A percentile compares a stretch with the other conserved stretches of the same genome.
These are phyloP conservation scores for Maccullochella peelii DNA, from an alignment of 2,113 vertebrate genomes.

Conservation along the genomic window DNA sequence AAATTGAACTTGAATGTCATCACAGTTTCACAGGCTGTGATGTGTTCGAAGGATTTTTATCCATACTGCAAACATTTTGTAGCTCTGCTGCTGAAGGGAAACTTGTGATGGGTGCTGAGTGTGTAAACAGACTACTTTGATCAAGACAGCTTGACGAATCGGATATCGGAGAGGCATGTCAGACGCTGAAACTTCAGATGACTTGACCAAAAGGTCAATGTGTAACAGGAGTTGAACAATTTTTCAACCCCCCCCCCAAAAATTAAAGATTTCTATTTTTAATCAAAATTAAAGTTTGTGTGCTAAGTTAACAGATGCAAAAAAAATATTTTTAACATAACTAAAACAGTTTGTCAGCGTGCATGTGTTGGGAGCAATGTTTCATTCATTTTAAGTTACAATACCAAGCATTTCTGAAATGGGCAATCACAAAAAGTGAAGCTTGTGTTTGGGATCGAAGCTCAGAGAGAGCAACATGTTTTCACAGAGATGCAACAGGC, in stretches of 20 bases:
- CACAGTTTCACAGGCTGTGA: conserved; percentile 6
- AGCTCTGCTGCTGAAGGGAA: conserved; percentile 7
- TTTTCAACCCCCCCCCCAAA: too few relatives aligned
- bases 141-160: conserved; percentile 37
- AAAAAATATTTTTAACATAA: too few relatives aligned
- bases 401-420: background rate
- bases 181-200: conserved; percentile 1
- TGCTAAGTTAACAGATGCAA: background rate
- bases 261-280: background rate
- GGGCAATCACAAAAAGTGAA: background rate
- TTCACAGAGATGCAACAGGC: background rate
- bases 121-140: conserved; percentile 42
- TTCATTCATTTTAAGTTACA: background rate
- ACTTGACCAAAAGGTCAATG: conserved; percentile 7
- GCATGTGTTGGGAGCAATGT: background rate
- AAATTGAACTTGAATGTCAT: conserved; percentile 21
- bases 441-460: background rate
- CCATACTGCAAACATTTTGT: conserved; percentile 18
- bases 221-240: background rate
- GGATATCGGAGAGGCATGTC: background rate
- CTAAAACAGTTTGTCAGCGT: background rate
- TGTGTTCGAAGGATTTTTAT: conserved; percentile 18
- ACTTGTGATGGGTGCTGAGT: conserved; percentile 15
- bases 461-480: background rate
- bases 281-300: background rate